These are phyloP conservation scores for Rhagoletis pomonella DNA, from an alignment of 1,140 invertebrate species.

Conservation along the genomic window DNA sequence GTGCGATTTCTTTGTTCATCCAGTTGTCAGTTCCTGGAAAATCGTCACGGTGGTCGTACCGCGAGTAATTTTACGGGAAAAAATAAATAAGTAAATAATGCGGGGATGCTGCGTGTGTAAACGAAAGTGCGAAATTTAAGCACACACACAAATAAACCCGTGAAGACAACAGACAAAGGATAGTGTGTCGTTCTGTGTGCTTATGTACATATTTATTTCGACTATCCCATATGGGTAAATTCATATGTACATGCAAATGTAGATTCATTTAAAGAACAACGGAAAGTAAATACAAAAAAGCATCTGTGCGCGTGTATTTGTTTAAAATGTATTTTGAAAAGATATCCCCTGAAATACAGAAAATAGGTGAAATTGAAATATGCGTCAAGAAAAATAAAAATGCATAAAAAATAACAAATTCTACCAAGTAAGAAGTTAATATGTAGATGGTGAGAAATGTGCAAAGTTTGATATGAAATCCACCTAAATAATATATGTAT, in stretches of 20 bases:
- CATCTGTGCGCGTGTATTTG: no score
- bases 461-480: neutral
- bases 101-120: slow-evolving; percentile 56
- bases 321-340: no score
- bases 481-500: neutral
- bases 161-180: neutral
- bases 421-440: no score
- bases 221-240: neutral
- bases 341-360: no score
- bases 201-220: neutral
- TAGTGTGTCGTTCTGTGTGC: neutral
- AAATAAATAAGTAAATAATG: slow-evolving; percentile 59
- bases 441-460: no score
- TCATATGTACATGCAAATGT: neutral
- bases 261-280: neutral
- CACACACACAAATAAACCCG: neutral
- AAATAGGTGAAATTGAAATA: no score
- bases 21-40: slow-evolving; percentile 69
- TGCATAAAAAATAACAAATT: no score
- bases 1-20: slow-evolving; percentile 65
- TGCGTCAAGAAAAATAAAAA: no score
- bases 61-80: slow-evolving; percentile 41
- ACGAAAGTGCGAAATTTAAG: slow-evolving; percentile 55
- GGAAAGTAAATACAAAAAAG: no score
- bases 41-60: slow-evolving; percentile 71